phyloP scores from a whole-genome alignment of 2,888 invertebrate species.

The Scaptodrosophila latifasciaeformis region DNA sequence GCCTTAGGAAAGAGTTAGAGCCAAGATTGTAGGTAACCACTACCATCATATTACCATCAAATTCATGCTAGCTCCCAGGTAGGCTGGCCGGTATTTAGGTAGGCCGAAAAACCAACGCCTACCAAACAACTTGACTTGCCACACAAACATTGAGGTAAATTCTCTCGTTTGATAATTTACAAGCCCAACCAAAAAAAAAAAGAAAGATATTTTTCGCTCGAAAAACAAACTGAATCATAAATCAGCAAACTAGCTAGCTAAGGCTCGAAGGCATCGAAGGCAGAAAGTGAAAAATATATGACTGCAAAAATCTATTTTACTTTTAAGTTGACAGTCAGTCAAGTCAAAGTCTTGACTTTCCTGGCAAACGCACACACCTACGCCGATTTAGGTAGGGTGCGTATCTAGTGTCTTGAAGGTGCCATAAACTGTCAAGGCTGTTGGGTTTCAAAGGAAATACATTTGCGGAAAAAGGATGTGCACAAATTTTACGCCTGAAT shows the following conservation, averaged over 20 bases:
- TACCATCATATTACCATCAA: no score
- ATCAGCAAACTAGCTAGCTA: constrained; percentile 36
- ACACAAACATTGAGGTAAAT: constrained; percentile 28
- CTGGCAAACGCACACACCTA: not conserved
- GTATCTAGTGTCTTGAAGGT: not conserved
- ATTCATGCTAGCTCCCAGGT: not conserved
- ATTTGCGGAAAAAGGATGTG: constrained; percentile 62
- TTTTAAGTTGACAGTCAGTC: constrained; percentile 24
- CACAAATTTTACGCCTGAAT: constrained; percentile 13
- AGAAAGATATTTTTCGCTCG: constrained; percentile 21
- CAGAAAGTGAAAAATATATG: constrained; percentile 6
- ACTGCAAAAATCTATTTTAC: constrained; percentile 19
- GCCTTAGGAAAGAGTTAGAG: constrained; percentile 56
- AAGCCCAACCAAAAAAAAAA: constrained; percentile 29
- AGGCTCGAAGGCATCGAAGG: not conserved
- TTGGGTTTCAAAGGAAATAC: constrained; percentile 56
- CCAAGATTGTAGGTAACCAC: no score
- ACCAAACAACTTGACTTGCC: constrained; percentile 66
- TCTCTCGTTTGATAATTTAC: constrained; percentile 61
- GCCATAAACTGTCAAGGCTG: constrained; percentile 54
- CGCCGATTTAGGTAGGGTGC: no score
- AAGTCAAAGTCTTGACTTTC: constrained; percentile 56
- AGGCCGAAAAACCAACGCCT: constrained; percentile 47
- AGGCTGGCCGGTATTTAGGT: constrained; percentile 14
- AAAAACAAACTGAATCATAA: constrained; percentile 33